A percentile compares a stretch with the other conserved stretches of the same genome.
Evolutionary conservation across 2,888 invertebrate genomes (phyloP).

Genomic region (Cryptocephalus primarius): DNA sequence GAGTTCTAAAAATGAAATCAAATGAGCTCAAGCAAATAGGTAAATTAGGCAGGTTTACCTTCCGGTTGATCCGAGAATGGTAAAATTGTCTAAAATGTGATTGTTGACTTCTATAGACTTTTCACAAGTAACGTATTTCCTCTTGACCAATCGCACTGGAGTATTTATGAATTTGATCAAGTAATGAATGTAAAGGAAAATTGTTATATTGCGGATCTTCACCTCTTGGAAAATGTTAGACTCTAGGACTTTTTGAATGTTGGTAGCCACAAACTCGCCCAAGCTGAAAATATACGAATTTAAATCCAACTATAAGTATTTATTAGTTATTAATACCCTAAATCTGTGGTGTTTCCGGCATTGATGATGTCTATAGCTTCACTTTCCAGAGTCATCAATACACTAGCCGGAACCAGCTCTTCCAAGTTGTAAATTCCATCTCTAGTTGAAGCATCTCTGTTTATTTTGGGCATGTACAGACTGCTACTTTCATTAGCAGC

Average conservation of each 20-base stretch:
- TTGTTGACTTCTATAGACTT: constrained; percentile 24
- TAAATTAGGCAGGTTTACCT: constrained; percentile 17
- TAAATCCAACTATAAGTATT: neutral
- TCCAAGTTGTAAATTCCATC: constrained; percentile 41
- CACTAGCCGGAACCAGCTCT: constrained; percentile 36
- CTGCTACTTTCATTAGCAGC: constrained; percentile 23
- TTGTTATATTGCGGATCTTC: constrained; percentile 20
- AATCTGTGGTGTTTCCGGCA: constrained; percentile 3
- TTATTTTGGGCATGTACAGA: constrained; percentile 42
- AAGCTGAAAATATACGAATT: neutral
- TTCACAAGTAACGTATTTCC: constrained; percentile 23
- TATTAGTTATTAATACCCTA: neutral
- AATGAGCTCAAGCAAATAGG: neutral
- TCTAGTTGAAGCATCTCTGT: constrained; percentile 37
- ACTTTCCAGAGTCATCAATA: constrained; percentile 30
- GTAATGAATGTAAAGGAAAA: constrained; percentile 29
- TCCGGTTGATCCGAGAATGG: constrained; percentile 14
- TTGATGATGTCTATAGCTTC: constrained; percentile 15
- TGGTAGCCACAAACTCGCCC: neutral
- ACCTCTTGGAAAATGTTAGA: constrained; percentile 8
- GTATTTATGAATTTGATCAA: constrained; percentile 24
- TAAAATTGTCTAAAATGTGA: constrained; percentile 27
- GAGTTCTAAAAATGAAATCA: constrained; percentile 21
- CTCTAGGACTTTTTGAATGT: constrained; percentile 12
- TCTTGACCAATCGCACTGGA: constrained; percentile 21